Evolutionary conservation across 35 echinoderm and acorn worm species (phyloP), one percentile per base, ranked within the genome.

Genomic region (Apostichopus californicus): DNA sequence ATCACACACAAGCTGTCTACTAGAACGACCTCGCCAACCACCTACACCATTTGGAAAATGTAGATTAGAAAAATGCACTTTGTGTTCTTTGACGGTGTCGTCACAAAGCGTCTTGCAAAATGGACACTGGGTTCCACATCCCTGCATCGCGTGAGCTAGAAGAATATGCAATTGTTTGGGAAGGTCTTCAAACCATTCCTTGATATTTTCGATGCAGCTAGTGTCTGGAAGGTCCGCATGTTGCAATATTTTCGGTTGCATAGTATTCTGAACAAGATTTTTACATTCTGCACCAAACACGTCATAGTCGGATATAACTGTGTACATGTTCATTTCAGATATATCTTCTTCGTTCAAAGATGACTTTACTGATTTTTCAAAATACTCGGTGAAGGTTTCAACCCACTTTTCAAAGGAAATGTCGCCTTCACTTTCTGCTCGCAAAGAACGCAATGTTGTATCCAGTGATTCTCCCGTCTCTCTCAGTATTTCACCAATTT

Each of bases 21-120:
- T 86, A 57, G 28, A 11, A 15, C 60, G 53, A 52, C 0, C 0
- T 34, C 56, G 65, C 6, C 79, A 53, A 5, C 91, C 91, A 5
- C 59, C 80, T 52, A 92, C 56, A 5, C 92, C 92, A 59, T 0
- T 34, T 1, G 92, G 92, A 9, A 24, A 53, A 87, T 93, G 92
- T 3, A 78, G 54, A 28, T 93, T 80, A 4, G 92, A 81, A 8
- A 57, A 60, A 56, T 93, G 92, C 9, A 81, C 63, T 13, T 78
- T 78, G 56, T 90, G 88, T 52, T 86, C 77, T 20, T 86, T 86
- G 0, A 80, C 55, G 6, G 59, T 71, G 28, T 34, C 28, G 28
- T 34, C 28, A 34, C 28, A 34, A 34, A 34, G 28, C 28, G 28
- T 34, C 28, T 34, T 34, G 2, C 28, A 34, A 34, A 34, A 34